phyloP scores from a whole-genome alignment of 2,888 invertebrate species.

The Machimus atricapillus region DNA sequence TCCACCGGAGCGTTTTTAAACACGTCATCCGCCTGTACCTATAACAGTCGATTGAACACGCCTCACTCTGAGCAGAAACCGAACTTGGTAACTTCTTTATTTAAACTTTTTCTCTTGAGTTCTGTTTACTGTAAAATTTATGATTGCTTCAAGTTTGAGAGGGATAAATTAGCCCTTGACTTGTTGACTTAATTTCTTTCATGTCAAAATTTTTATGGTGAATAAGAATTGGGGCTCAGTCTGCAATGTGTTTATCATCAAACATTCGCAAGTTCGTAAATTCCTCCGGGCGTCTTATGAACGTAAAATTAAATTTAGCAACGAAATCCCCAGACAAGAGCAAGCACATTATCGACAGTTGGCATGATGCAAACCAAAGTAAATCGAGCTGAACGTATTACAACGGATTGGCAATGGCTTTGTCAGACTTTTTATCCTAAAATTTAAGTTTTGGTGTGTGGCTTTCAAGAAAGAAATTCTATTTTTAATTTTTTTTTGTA shows the following conservation, averaged over 20 bases:
- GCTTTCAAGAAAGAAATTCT: not conserved
- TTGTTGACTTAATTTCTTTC: not conserved
- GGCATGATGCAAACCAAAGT: not conserved
- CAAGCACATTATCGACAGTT: not conserved
- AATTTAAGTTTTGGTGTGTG: not conserved
- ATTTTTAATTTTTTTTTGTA: not conserved
- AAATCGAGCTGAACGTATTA: conserved; percentile 14
- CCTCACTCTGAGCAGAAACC: not conserved
- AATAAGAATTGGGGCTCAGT: not conserved
- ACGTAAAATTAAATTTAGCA: not conserved
- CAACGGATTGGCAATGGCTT: not conserved
- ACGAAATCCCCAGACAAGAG: not conserved
- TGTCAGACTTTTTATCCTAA: not conserved
- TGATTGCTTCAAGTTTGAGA: not conserved
- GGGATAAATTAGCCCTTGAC: not conserved
- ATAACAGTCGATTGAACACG: not conserved
- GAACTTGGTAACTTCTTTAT: not conserved
- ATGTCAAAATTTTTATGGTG: not conserved
- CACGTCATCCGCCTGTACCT: not conserved
- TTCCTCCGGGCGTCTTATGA: not conserved
- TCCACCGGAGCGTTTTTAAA: not conserved
- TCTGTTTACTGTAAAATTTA: not conserved
- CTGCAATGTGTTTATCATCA: not conserved
- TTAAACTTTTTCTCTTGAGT: not conserved
- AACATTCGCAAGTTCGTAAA: not conserved